phyloP scores from a whole-genome alignment of 1,140 invertebrate species.

The Hylyphantes graminicola region DNA sequence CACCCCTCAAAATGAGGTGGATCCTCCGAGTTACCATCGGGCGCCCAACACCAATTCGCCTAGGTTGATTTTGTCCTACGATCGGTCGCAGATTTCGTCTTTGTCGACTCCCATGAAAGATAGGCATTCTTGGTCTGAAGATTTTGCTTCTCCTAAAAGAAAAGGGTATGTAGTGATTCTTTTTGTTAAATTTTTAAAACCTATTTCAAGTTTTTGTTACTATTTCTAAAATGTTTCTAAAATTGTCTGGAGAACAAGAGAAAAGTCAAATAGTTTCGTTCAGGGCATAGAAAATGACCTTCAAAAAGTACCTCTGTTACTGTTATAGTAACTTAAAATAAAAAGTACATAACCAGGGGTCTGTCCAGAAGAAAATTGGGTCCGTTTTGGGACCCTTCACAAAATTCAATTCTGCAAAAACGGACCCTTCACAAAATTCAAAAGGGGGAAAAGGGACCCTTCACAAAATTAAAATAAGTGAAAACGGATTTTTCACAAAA shows the following conservation, averaged over 20 bases:
- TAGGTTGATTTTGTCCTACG: constrained; percentile 22
- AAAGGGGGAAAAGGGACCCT: too few relatives aligned
- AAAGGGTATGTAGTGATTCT: constrained; percentile 16
- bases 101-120: constrained; percentile 42
- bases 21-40: constrained; percentile 22
- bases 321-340: neutral
- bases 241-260: neutral
- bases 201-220: neutral
- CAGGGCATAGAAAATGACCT: neutral
- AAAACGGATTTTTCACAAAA: too few relatives aligned
- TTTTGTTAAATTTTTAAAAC: neutral
- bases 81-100: constrained; percentile 43
- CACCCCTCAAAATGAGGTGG: constrained; percentile 10
- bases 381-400: too few relatives aligned
- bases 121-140: neutral
- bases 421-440: too few relatives aligned
- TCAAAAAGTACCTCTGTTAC: neutral
- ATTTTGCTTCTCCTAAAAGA: constrained; percentile 36
- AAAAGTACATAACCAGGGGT: neutral
- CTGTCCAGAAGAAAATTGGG: too few relatives aligned
- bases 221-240: neutral
- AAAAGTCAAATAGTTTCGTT: neutral
- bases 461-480: too few relatives aligned
- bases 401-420: too few relatives aligned
- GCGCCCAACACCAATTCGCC: constrained; percentile 39